A percentile compares a stretch with the other conserved stretches of the same genome.
These are phyloP conservation scores for Drosophila helvetica DNA, from an alignment of 2,888 invertebrate genomes.

Conservation along the genomic window DNA sequence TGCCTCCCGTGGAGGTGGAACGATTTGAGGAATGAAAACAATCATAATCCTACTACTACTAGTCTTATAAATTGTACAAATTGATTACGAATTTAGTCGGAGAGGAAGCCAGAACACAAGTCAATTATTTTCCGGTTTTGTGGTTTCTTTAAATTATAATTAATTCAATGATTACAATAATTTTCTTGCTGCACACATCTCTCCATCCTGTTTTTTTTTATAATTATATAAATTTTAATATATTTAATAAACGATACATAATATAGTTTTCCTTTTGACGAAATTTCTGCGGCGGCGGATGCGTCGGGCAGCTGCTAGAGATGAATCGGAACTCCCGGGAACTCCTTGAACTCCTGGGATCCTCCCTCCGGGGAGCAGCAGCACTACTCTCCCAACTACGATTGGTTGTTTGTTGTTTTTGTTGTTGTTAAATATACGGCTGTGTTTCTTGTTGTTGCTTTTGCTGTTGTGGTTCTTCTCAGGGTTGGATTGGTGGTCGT, in stretches of 20 bases:
- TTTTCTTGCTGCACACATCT: slow-evolving; percentile 76
- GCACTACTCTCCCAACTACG: slow-evolving; percentile 40
- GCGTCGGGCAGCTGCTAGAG: slow-evolving; percentile 51
- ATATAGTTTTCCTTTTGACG: slow-evolving; percentile 77
- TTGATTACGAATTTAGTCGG: neutral
- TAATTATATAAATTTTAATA: slow-evolving; percentile 84
- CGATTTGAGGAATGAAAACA: slow-evolving; percentile 28
- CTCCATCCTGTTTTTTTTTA: slow-evolving; percentile 72
- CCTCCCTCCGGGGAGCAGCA: slow-evolving; percentile 43
- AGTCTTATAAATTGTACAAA: neutral
- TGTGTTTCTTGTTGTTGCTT: slow-evolving; percentile 56
- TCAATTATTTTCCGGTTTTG: slow-evolving; percentile 25
- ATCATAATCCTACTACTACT: neutral
- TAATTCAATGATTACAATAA: slow-evolving; percentile 83
- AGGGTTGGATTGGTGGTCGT: slow-evolving; percentile 52
- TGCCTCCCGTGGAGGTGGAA: slow-evolving; percentile 54
- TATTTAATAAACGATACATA: slow-evolving; percentile 84
- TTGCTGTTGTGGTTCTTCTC: slow-evolving; percentile 41
- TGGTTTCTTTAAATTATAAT: slow-evolving; percentile 79
- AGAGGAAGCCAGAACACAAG: slow-evolving; percentile 9
- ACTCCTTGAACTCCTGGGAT: slow-evolving; percentile 23
- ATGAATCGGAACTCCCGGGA: slow-evolving; percentile 26
- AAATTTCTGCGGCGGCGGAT: slow-evolving; percentile 64
- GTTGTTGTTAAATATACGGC: slow-evolving; percentile 60
- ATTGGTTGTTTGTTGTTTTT: slow-evolving; percentile 38